phyloP scores from a whole-genome alignment of 2,888 invertebrate genomes.

The Cheilosia vernalis region DNA sequence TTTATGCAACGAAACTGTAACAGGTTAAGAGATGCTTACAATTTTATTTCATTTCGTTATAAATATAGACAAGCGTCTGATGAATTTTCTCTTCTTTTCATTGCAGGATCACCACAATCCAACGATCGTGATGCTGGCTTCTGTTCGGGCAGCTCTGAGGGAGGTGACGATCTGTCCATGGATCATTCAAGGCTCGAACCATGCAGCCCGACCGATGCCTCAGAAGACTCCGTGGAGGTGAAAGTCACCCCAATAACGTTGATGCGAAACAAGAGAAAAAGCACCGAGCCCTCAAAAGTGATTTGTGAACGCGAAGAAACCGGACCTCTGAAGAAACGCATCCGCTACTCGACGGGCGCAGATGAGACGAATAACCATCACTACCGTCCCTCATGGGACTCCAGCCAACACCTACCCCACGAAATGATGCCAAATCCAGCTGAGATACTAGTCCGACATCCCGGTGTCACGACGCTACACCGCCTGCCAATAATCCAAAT shows the following conservation, averaged over 20 bases:
- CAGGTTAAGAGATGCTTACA: conserved; percentile 19
- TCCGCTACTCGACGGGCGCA: conserved; percentile 84
- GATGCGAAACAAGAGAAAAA: conserved; percentile 87
- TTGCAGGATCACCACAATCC: conserved; percentile 82
- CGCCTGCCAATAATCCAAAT: conserved; percentile 77
- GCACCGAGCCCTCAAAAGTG: conserved; percentile 87
- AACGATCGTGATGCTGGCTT: conserved; percentile 87
- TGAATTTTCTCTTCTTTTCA: conserved; percentile 52
- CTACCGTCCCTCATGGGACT: conserved; percentile 88
- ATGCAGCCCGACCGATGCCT: conserved; percentile 86
- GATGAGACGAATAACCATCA: conserved; percentile 79
- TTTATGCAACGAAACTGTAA: conserved; percentile 55
- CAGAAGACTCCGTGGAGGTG: conserved; percentile 88
- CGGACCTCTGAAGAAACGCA: conserved; percentile 89
- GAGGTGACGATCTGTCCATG: conserved; percentile 87
- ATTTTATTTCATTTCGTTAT: neutral
- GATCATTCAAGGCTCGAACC: conserved; percentile 83
- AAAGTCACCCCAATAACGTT: conserved; percentile 85
- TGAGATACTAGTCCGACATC: conserved; percentile 82
- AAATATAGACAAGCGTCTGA: neutral
- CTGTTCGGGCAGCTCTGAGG: conserved; percentile 86
- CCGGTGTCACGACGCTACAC: conserved; percentile 83
- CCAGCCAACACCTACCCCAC: conserved; percentile 81
- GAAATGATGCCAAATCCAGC: conserved; percentile 84
- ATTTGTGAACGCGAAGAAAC: conserved; percentile 80